Percentiles rank a stretch among this genome's conserved stretches.
Evolutionary conservation across 2,888 invertebrate genomes (phyloP).

Genomic region (Dasysyrphus tricinctus): DNA sequence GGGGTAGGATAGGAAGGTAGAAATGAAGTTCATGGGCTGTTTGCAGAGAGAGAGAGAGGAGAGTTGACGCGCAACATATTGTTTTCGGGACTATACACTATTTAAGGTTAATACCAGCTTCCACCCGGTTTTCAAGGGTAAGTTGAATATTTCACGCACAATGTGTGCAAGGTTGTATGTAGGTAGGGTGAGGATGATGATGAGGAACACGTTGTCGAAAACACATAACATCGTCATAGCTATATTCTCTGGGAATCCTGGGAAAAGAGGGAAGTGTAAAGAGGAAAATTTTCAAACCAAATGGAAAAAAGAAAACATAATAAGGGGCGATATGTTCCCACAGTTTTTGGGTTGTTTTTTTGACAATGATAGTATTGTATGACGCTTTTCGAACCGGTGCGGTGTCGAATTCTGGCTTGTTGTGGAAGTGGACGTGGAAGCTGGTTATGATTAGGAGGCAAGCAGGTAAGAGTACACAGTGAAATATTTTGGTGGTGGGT

Average conservation of each 20-base stretch:
- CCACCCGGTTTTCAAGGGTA: constrained; percentile 74
- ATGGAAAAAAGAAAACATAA: not conserved
- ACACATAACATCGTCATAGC: constrained; percentile 25
- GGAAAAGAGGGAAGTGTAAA: constrained; percentile 61
- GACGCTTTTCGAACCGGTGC: constrained; percentile 48
- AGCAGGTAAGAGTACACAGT: constrained; percentile 69
- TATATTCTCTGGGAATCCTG: constrained; percentile 34
- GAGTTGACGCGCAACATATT: constrained; percentile 66
- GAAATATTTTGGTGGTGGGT: constrained; percentile 61
- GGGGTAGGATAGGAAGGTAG: constrained; percentile 4
- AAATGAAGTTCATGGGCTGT: constrained; percentile 29
- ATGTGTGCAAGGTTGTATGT: constrained; percentile 69
- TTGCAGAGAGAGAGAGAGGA: not conserved
- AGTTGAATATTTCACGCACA: constrained; percentile 11
- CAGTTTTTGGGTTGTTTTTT: constrained; percentile 45
- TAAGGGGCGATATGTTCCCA: constrained; percentile 71
- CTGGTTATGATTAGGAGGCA: constrained; percentile 72
- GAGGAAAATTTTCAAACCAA: constrained; percentile 25
- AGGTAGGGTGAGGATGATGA: constrained; percentile 47
- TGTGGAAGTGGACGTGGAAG: constrained; percentile 13
- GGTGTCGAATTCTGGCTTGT: constrained; percentile 15
- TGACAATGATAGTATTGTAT: not conserved
- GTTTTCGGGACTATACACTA: constrained; percentile 43
- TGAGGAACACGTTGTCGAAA: constrained; percentile 39
- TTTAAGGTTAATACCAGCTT: constrained; percentile 61